Conservation (phyloP, 2,888 invertebrate genomes). For the Drosophila buzzatii region DNA sequence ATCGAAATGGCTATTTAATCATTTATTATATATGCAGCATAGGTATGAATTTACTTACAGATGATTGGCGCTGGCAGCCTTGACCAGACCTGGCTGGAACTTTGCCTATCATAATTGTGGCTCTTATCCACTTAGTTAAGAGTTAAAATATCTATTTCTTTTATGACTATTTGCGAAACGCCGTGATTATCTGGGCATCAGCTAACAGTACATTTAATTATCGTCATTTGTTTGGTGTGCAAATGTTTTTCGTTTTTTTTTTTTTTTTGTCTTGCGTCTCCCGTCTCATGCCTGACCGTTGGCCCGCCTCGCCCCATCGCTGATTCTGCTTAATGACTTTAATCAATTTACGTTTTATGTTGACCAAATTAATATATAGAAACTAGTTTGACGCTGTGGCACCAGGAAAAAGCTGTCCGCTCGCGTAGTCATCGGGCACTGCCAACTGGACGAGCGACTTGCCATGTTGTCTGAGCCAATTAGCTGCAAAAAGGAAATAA, state of each 20-base stretch:
- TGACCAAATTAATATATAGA: constrained; percentile 62
- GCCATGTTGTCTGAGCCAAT: constrained; percentile 53
- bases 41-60: constrained; percentile 4
- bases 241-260: constrained; percentile 34
- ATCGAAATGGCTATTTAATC: neutral
- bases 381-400: constrained; percentile 43
- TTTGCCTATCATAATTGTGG: constrained; percentile 16
- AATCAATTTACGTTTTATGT: constrained; percentile 74
- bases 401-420: constrained; percentile 25
- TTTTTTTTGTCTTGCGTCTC: neutral
- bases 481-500: constrained; percentile 41
- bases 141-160: constrained; percentile 3
- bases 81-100: neutral
- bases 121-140: constrained; percentile 9
- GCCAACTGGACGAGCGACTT: constrained; percentile 24
- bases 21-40: neutral
- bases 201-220: constrained; percentile 63
- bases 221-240: constrained; percentile 63
- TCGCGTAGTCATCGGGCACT: constrained; percentile 15
- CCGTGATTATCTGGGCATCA: constrained; percentile 6
- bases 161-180: neutral
- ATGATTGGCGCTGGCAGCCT: constrained; percentile 8
- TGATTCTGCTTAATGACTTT: constrained; percentile 55
- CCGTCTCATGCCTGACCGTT: neutral
- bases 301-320: neutral